Evolutionary conservation across 2,113 vertebrate species (phyloP).

Genomic region (Salvator merianae): DNA sequence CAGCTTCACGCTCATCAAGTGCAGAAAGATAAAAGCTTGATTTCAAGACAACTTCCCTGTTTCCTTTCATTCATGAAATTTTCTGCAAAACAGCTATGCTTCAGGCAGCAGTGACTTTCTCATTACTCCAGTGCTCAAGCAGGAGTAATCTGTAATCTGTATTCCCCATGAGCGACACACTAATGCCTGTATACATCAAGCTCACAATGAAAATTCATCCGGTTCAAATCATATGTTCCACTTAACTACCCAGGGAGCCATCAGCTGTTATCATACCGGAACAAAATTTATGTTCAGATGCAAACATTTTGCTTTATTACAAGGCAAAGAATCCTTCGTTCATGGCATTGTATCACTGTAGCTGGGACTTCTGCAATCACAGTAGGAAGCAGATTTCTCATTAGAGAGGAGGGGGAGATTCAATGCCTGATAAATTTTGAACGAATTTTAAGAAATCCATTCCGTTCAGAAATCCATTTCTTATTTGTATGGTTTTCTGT

Average conservation of each 20-base stretch:
- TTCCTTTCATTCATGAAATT: not conserved
- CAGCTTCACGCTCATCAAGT: not conserved
- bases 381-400: no score
- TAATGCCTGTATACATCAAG: not conserved
- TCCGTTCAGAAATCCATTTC: no score
- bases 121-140: not conserved
- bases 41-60: not conserved
- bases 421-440: not conserved
- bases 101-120: not conserved
- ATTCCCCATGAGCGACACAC: not conserved
- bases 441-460: no score
- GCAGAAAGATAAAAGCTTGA: not conserved
- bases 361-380: no score
- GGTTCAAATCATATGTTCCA: not conserved
- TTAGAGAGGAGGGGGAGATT: no score
- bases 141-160: not conserved
- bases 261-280: not conserved
- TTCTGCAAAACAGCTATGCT: not conserved
- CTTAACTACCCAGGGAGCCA: not conserved
- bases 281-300: no score
- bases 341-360: no score
- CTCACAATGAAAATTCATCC: not conserved
- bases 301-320: no score
- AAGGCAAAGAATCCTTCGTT: no score
- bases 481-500: no score